Conservation (phyloP, 2,113 vertebrate genomes). For the Coracopsis vasa region DNA sequence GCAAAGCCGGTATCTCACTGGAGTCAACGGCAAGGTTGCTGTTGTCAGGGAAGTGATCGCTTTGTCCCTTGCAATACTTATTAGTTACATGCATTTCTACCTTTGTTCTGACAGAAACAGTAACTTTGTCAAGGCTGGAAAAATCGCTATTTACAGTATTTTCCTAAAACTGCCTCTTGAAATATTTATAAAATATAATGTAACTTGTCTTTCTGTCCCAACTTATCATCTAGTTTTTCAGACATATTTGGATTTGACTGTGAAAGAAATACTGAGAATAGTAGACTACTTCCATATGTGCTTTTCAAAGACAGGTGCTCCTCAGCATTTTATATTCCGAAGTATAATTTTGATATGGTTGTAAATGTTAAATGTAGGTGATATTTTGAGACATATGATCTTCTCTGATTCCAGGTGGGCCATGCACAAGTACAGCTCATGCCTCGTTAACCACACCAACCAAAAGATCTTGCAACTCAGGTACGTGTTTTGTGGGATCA, state of each 20-base stretch:
- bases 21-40: not conserved
- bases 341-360: not conserved
- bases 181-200: not conserved
- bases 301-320: not conserved
- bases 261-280: not conserved
- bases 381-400: not conserved
- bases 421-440: slow-evolving; percentile 89
- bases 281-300: not conserved
- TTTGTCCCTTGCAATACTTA: not conserved
- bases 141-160: not conserved
- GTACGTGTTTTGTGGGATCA: slow-evolving; percentile 66
- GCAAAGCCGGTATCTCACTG: not conserved
- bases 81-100: not conserved
- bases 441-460: slow-evolving; percentile 87
- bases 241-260: not conserved
- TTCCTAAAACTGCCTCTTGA: not conserved
- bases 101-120: not conserved
- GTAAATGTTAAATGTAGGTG: not conserved
- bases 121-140: not conserved
- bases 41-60: not conserved
- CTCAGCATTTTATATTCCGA: not conserved
- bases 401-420: slow-evolving; percentile 81
- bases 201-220: not conserved
- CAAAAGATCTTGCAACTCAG: slow-evolving; percentile 92
- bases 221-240: not conserved